Evolutionary conservation across 2,797 vertebrate genomes (phyloP), one percentile per base, ranked within the genome.

Genomic region (Chrysocyon brachyurus): DNA sequence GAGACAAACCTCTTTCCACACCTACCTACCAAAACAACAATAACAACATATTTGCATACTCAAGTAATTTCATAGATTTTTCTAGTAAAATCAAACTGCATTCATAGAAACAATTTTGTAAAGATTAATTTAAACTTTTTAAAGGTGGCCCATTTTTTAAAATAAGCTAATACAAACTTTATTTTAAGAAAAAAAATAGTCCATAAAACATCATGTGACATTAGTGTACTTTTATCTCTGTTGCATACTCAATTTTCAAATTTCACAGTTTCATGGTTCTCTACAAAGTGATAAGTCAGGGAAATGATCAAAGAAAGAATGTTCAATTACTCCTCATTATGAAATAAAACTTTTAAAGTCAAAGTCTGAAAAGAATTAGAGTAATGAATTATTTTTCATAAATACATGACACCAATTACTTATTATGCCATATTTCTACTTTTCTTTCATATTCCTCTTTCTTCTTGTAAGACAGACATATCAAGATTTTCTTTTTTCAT

Each of bases 221-320:
- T 91, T 36, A 84, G 26, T 63, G 52, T 5, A 28, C 64, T 95
- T 91, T 94, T 86, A 89, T 87, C 54, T 89, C 89, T 49, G 63
- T 24, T 73, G 46, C 17, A 66, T 82, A 91, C 26, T 31, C 46
- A 61, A 54, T 90, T 90, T 92, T 96, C 33, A 92, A 68, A 90
- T 87, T 94, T 96, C 88, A 93, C 52, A 95, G 85, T 83, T 89
- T 97, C 87, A 70, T 66, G 83, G 46, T 64, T 91, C 79, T 96
- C 93, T 94, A 94, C 73, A 83, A 95, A 95, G 88, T 89, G 46
- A 89, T 70, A 90, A 87, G 15, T 90, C 72, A 26, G 19, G n/a
- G 36, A 95, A 95, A 96, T 64, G 91, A 97, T 97, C 96, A 97
- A 97, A 94, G 87, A 84, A 91, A 77, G 54, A 84, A 63, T 73